A percentile compares a stretch with the other conserved stretches of the same genome.
These are phyloP conservation scores for Drosophila lowei DNA, from an alignment of 1,140 invertebrate species.

Conservation along the genomic window DNA sequence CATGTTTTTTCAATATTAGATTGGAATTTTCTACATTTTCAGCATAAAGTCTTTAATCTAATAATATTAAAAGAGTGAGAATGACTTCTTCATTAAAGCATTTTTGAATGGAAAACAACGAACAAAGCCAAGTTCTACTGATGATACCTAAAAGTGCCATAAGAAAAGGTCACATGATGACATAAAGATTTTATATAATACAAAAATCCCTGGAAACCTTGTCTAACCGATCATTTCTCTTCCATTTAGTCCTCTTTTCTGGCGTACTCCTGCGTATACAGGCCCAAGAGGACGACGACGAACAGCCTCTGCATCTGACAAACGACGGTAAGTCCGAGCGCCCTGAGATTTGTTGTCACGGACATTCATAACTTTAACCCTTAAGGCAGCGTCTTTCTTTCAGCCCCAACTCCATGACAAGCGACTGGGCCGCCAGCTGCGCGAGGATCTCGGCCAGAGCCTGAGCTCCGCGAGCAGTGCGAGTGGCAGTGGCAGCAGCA, in stretches of 20 bases:
- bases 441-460: slow-evolving; percentile 36
- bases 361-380: slow-evolving; percentile 81
- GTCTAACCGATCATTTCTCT: not conserved
- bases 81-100: too few relatives aligned
- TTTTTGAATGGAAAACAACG: too few relatives aligned
- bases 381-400: slow-evolving; percentile 83
- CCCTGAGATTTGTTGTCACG: slow-evolving; percentile 37
- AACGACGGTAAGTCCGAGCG: slow-evolving; percentile 74
- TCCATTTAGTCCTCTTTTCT: slow-evolving; percentile 31
- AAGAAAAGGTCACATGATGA: too few relatives aligned
- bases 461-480: slow-evolving; percentile 41
- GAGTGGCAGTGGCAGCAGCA: too few relatives aligned
- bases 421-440: slow-evolving; percentile 66
- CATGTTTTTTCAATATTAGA: too few relatives aligned
- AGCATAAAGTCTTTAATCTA: too few relatives aligned
- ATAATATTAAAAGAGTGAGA: too few relatives aligned
- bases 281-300: slow-evolving; percentile 34
- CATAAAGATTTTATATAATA: too few relatives aligned
- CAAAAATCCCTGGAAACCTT: too few relatives aligned
- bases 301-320: slow-evolving; percentile 67
- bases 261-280: not conserved
- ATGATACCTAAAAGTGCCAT: too few relatives aligned
- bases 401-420: slow-evolving; percentile 73
- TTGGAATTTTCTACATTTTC: too few relatives aligned
- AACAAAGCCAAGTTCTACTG: too few relatives aligned